Evolutionary conservation across 2,797 vertebrate genomes (phyloP).

Genomic region (Platalea minor): DNA sequence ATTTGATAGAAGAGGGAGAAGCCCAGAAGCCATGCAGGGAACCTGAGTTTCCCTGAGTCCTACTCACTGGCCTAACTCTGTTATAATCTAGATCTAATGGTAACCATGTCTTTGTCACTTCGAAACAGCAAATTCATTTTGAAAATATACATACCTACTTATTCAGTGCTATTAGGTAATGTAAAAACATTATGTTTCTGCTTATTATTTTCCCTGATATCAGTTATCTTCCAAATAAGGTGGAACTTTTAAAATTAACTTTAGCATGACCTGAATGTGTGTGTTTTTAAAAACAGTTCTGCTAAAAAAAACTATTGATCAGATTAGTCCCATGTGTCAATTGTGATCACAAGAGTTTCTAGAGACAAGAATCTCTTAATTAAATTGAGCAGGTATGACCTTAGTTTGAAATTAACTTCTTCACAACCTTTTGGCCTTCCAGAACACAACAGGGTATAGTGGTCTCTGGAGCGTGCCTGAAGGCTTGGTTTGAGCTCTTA

Average conservation of each 20-base stretch:
- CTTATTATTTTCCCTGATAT: background rate
- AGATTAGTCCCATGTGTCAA: background rate
- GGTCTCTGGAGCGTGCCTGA: background rate
- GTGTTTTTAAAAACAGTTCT: background rate
- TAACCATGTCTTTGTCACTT: background rate
- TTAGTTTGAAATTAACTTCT: background rate
- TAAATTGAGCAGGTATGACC: background rate
- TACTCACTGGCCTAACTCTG: background rate
- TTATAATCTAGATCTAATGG: background rate
- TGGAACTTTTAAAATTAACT: background rate
- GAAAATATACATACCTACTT: background rate
- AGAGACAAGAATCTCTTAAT: background rate
- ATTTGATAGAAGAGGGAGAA: background rate
- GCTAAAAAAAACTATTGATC: background rate
- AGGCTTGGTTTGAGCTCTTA: background rate
- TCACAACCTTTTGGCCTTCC: background rate
- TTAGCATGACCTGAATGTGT: background rate
- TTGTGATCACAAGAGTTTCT: background rate
- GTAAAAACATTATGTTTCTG: background rate
- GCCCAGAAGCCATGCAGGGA: background rate
- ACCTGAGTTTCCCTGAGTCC: background rate
- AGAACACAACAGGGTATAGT: background rate
- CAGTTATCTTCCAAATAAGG: background rate
- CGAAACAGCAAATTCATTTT: background rate
- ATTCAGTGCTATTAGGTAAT: background rate